Base-by-base conservation (phyloP, 2,888 invertebrate genomes). In the Glaucopsyche alexis region DNA sequence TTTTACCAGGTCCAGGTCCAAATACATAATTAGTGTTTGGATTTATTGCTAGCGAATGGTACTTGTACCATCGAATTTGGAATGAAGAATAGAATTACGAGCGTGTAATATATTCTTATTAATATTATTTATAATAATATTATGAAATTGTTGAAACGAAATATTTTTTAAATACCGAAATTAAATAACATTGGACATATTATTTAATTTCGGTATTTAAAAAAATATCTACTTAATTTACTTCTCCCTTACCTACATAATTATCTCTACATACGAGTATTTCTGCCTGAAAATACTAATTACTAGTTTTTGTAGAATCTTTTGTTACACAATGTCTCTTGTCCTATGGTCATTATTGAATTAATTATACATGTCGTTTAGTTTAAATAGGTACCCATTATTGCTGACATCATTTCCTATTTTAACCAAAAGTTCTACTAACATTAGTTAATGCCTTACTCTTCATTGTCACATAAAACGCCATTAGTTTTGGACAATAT, bases 11-110 rank as follows among this genome's bases (percentile, higher is more conserved):
- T 60, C 47, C 73, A 72, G 69, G 77, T 75, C 75, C 78, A 78
- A 77, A 78, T 76, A 77, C 75, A 78, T 80, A 79, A 78, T 77
- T 78, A 77, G 78, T 71, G 52, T 11, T 47, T 19, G 42, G 9
- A 71, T 38, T 74, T 67, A 65, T 66, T 65, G 38, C 16, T 45
- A 6, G 45, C 45, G 45, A 19, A 67, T 67, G 42, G 66, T 67
- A 19, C 45, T 66, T 60, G 13, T 60, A 60, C 52, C 8, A 19
- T 55, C 19, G 19, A 19, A 60, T 60, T 13, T 38, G 38, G 29
- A 19, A 13, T 60, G 60, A 11, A 19, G 11, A 52, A 52, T 52
- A 29, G 5, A 16, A 52, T 52, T 52, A 55, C 9, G 19, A 60
- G 19, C 47, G 47, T 47, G 13, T 13, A 47, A 60, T 29, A 29